Evolutionary conservation across 2,113 vertebrate genomes (phyloP), one percentile per base, ranked within the genome.

Genomic region (Proteles cristata): DNA sequence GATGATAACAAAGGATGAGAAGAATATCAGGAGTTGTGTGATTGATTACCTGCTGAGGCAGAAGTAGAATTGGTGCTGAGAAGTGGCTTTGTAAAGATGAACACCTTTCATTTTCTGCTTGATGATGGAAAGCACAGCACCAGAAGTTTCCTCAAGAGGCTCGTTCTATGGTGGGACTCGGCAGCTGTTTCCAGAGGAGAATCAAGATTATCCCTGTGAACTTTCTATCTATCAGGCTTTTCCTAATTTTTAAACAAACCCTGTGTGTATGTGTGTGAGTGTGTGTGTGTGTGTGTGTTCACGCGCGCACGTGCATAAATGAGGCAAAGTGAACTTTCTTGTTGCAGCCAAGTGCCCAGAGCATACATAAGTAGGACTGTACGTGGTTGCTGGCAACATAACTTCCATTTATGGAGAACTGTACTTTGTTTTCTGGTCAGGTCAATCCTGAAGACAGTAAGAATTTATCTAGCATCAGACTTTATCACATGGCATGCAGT

Each of bases 1-100:
- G 28, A 45, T 85, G 45, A 4, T 80, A 16, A 84, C 21, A 43
- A 15, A 50, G 26, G 31, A 19, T 45, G 4, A 33, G 35, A 85
- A 65, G 43, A 48, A 10, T 0, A 0, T 43, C 11, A 28, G 63
- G 39, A 39, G 16, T 16, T 5, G 2, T 43, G 11, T 33, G 33
- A 68, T 2, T 45, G 45, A 65, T 6, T 33, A 39, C 65, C 88
- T 28, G 5, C 6, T 58, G 15, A 79, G 55, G 21, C 8, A 50
- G 26, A 50, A 53, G 23, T 21, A 58, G 31, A 66, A 43, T 15
- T 35, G 50, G 7, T 35, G 7, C 35, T 26, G 55, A 28, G 11
- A 83, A 79, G 10, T 45, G 12, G 23, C 63, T 84, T 82, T 4
- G 26, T 11, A 63, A 7, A n/a, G 8, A 28, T 31, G 31, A 88